Conservation (phyloP, 2,797 vertebrate genomes). For the Enteromius radiatus region DNA sequence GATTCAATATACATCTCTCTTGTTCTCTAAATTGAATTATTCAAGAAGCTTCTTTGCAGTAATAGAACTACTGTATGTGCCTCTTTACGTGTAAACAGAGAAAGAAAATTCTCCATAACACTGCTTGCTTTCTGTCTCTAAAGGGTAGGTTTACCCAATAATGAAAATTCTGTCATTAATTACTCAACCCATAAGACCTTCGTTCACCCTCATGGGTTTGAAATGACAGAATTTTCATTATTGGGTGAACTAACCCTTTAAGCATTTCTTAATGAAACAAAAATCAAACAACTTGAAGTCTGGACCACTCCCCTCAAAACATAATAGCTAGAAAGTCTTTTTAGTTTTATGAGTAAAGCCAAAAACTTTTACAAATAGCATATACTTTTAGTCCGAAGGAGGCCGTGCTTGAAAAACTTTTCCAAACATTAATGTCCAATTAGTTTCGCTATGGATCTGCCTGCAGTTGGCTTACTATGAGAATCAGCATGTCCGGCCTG, state of each 20-base stretch:
- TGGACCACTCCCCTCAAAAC: background rate
- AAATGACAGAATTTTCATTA: too few relatives aligned
- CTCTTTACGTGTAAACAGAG: background rate
- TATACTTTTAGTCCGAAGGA: constrained; percentile 1
- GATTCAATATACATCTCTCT: constrained; percentile 1
- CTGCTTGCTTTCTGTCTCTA: background rate
- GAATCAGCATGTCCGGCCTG: background rate
- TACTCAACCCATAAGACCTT: too few relatives aligned
- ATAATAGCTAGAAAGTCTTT: background rate
- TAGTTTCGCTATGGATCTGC: constrained; percentile 30
- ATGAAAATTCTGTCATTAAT: too few relatives aligned
- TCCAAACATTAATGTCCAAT: constrained; percentile 33
- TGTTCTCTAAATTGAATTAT: constrained; percentile 43
- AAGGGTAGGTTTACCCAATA: too few relatives aligned
- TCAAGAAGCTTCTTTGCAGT: constrained; percentile 46
- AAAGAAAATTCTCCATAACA: background rate
- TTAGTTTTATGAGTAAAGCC: background rate
- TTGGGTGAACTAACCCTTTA: too few relatives aligned
- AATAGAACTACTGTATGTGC: constrained; percentile 2
- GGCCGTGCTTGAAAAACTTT: background rate
- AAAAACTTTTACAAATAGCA: background rate
- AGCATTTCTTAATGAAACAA: background rate
- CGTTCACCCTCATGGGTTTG: too few relatives aligned
- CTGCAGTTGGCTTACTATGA: background rate
- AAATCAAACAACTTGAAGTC: background rate